phyloP scores from a whole-genome alignment of 2,888 invertebrate species.

The Zygogramma bicolorata region DNA sequence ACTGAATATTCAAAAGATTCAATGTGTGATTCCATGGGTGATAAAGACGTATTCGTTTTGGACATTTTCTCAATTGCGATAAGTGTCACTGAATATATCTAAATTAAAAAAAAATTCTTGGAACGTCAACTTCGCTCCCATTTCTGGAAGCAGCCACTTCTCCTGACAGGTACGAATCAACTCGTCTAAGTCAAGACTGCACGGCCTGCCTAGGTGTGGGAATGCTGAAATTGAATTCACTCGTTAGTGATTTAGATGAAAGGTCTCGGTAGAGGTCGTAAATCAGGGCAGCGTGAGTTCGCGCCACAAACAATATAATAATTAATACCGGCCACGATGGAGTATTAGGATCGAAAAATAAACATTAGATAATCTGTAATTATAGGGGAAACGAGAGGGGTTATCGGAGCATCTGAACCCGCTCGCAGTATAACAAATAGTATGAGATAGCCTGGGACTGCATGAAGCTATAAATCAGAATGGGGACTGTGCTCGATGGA shows the following conservation, averaged over 20 bases:
- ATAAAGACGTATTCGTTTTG: too few relatives aligned
- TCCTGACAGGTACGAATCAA: constrained; percentile 60
- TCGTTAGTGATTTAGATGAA: constrained; percentile 64
- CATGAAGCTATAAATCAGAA: constrained; percentile 37
- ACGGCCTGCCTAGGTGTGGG: constrained; percentile 54
- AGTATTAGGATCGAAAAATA: constrained; percentile 64
- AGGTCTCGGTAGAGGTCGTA: constrained; percentile 57
- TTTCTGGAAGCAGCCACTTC: background rate
- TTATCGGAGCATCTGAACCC: constrained; percentile 54
- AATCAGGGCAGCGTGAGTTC: constrained; percentile 63
- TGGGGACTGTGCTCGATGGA: constrained; percentile 31
- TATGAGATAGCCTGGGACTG: constrained; percentile 44
- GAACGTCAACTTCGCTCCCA: background rate
- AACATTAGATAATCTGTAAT: constrained; percentile 65
- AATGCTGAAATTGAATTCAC: constrained; percentile 64
- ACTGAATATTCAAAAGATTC: too few relatives aligned
- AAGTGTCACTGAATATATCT: too few relatives aligned
- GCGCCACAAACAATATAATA: constrained; percentile 64
- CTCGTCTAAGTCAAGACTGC: constrained; percentile 55
- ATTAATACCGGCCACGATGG: constrained; percentile 62
- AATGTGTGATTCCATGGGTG: too few relatives aligned
- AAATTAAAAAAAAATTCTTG: too few relatives aligned
- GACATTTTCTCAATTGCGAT: too few relatives aligned
- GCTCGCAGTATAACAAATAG: constrained; percentile 45
- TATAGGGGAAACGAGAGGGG: constrained; percentile 55